Evolutionary conservation across 2,888 invertebrate genomes (phyloP), one percentile per base, ranked within the genome.

Genomic region (Ormyrus labotus): DNA sequence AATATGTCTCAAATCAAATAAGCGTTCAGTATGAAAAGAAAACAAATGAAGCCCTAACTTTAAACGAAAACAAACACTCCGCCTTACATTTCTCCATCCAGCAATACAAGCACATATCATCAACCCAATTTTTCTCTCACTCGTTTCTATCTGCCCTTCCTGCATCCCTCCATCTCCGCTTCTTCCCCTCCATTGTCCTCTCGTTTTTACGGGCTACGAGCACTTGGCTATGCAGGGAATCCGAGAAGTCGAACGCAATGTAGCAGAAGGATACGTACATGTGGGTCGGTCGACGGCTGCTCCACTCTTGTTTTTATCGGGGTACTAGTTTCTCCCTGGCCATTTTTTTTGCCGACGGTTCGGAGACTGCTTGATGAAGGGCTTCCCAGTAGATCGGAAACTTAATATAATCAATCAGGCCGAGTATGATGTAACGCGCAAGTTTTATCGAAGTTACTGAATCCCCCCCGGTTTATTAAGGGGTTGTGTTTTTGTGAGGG

Each of bases 141-240:
- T 51, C 67, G 19, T 0, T 67, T 19, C 58, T 6, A 5, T 71
- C 61, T 19, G 0, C 19, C 19, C 19, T 19, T 19, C 19, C 1
- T 19, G 19, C 61, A 71, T 71, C 50, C 51, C 71, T 60, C 57
- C 61, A 34, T 73, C 51, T 53, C 47, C 13, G 55, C 34, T 19
- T 19, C 19, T 19, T 19, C 19, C 67, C 45, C 13, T n/a, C 61
- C 9, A 10, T 9, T 5, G 10, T 57, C 34, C 57, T 69, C 69
- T 47, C 47, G n/a, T 10, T 57, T 69, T 55, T 57, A 69, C 57
- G 55, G 3, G 19, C 19, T 11, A 7, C 53, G 6, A 64, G 60
- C 60, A 68, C 51, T 75, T 68, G 13, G 45, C 11, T 68, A 74
- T 74, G 60, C 75, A 75, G 61, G 60, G 58, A 75, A 75, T 75